phyloP scores from a whole-genome alignment of 2,797 vertebrate genomes.

The Pempheris klunzingeri region DNA sequence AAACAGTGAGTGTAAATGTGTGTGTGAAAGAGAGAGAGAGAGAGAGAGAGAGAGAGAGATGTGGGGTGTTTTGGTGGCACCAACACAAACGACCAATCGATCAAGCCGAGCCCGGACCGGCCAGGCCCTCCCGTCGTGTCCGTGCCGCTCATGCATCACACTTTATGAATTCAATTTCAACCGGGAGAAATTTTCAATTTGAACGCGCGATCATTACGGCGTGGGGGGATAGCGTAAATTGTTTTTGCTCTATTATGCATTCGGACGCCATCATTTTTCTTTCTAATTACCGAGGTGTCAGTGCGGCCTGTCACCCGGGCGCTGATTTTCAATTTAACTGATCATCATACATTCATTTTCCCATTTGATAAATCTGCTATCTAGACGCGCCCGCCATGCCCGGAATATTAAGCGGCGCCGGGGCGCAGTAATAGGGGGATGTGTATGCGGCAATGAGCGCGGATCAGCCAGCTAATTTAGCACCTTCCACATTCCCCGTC shows the following conservation, averaged over 20 bases:
- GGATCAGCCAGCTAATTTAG: constrained; percentile 97
- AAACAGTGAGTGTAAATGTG: neutral
- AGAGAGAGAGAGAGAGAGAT: neutral
- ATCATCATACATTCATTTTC: constrained; percentile 99
- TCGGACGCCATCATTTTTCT: constrained; percentile 99
- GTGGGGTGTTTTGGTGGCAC: constrained; percentile 70
- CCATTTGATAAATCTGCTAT: constrained; percentile 99
- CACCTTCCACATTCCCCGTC: constrained; percentile 93
- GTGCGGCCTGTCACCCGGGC: constrained; percentile 97
- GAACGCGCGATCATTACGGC: constrained; percentile 96
- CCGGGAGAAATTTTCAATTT: constrained; percentile 99
- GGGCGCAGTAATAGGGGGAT: constrained; percentile 95
- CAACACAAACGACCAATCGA: constrained; percentile 95
- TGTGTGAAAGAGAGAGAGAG: neutral
- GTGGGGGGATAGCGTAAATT: constrained; percentile 98
- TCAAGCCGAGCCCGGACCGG: constrained; percentile 71
- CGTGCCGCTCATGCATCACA: constrained; percentile 95
- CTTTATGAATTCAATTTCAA: constrained; percentile 95
- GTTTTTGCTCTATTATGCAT: constrained; percentile 99
- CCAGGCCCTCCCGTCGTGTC: constrained; percentile 86
- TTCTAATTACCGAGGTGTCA: constrained; percentile 99
- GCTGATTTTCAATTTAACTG: constrained; percentile 99
- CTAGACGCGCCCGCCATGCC: constrained; percentile 92
- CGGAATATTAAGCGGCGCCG: constrained; percentile 93
- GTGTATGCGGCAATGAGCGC: constrained; percentile 98